phyloP scores from a whole-genome alignment of 2,888 invertebrate species.

The Tinea pellionella region DNA sequence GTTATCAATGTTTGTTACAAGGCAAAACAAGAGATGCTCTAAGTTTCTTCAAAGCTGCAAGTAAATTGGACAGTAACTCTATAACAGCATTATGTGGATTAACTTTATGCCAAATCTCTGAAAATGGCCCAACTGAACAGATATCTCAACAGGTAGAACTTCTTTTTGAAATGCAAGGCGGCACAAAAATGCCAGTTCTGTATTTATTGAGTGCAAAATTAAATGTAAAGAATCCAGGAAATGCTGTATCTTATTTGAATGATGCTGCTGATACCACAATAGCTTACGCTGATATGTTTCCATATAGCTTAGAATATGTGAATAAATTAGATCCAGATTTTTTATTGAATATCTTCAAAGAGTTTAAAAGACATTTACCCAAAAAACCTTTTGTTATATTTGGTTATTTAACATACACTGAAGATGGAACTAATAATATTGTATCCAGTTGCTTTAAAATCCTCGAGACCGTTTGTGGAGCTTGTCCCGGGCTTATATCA shows the following conservation, averaged over 20 bases:
- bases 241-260: constrained; percentile 70
- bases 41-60: constrained; percentile 82
- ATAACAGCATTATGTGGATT: constrained; percentile 84
- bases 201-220: constrained; percentile 77
- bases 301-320: constrained; percentile 82
- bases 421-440: constrained; percentile 55
- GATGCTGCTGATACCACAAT: constrained; percentile 70
- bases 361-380: constrained; percentile 81
- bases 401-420: constrained; percentile 48
- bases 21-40: constrained; percentile 83
- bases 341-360: constrained; percentile 80
- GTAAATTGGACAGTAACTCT: constrained; percentile 86
- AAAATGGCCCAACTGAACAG: constrained; percentile 77
- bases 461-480: constrained; percentile 77
- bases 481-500: constrained; percentile 83
- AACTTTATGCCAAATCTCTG: constrained; percentile 83
- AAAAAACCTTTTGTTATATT: constrained; percentile 66
- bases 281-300: constrained; percentile 49
- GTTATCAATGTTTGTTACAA: constrained; percentile 80
- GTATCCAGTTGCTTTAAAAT: constrained; percentile 72
- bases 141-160: constrained; percentile 89
- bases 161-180: constrained; percentile 81
- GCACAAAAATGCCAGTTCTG: constrained; percentile 75
- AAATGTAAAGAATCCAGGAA: constrained; percentile 59
- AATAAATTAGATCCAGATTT: constrained; percentile 87